These are phyloP conservation scores for Venturia canescens DNA, from an alignment of 1,140 invertebrate species.

Conservation along the genomic window DNA sequence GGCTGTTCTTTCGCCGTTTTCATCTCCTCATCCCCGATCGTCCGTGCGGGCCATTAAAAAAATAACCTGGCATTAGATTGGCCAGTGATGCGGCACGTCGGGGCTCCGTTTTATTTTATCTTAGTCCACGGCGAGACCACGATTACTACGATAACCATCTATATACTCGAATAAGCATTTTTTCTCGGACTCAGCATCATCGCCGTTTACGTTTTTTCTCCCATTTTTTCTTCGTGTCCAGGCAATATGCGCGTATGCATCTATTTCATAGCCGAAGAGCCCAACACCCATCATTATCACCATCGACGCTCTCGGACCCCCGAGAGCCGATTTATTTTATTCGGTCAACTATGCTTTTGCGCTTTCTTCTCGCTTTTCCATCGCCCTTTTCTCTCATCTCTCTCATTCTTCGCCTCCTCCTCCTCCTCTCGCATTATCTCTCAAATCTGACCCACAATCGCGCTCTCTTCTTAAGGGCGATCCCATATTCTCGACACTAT, in stretches of 20 bases:
- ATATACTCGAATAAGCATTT: slow-evolving; percentile 51
- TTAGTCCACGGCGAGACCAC: slow-evolving; percentile 46
- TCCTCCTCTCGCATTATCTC: background rate
- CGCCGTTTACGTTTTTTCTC: slow-evolving; percentile 38
- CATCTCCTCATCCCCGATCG: slow-evolving; percentile 52
- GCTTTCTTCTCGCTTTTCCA: slow-evolving; percentile 7
- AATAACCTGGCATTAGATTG: slow-evolving; percentile 61
- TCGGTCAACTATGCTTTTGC: slow-evolving; percentile 36
- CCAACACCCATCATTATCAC: slow-evolving; percentile 53
- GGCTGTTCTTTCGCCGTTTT: slow-evolving; percentile 39
- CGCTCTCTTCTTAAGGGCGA: background rate
- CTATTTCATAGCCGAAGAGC: slow-evolving; percentile 21
- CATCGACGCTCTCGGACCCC: slow-evolving; percentile 40
- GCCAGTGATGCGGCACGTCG: slow-evolving; percentile 32
- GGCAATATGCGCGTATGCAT: slow-evolving; percentile 22
- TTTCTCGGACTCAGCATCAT: slow-evolving; percentile 38
- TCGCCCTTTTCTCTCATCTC: slow-evolving; percentile 13
- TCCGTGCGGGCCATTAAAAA: slow-evolving; percentile 57
- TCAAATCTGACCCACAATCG: slow-evolving; percentile 30
- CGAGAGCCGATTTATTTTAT: slow-evolving; percentile 55
- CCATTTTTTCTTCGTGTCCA: background rate
- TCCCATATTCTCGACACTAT: background rate
- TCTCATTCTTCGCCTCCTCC: background rate
- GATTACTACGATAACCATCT: slow-evolving; percentile 65
- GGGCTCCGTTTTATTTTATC: slow-evolving; percentile 58